Conservation (phyloP, 2,113 vertebrate species). For the Cardinalis cardinalis region DNA sequence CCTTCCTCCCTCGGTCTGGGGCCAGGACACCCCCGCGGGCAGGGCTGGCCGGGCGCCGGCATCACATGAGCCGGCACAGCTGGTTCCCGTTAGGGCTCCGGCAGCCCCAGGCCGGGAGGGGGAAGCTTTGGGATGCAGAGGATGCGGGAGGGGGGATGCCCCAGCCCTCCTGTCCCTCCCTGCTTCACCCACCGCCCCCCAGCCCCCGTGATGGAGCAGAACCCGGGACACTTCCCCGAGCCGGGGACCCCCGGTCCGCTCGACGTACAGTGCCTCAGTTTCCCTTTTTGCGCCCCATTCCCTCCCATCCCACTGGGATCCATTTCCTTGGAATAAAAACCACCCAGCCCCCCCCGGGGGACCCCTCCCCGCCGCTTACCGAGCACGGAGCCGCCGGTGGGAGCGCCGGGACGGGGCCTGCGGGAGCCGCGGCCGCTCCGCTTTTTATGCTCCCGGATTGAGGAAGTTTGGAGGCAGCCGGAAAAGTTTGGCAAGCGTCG, state of each 20-base stretch:
- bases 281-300: not conserved
- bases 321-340: rapidly evolving
- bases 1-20: rapidly evolving
- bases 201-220: rapidly evolving
- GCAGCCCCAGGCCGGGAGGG: not conserved
- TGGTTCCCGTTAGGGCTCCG: not conserved
- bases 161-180: not conserved
- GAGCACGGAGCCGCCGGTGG: not conserved
- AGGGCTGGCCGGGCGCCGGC: rapidly evolving
- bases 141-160: rapidly evolving
- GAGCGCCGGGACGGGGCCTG: not conserved
- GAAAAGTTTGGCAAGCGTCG: slow-evolving; percentile 19
- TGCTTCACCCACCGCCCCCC: rapidly evolving
- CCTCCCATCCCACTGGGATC: rapidly evolving
- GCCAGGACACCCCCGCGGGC: not conserved
- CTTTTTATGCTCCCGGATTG: slow-evolving; percentile 12
- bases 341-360: rapidly evolving
- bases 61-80: not conserved
- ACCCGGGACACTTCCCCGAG: rapidly evolving
- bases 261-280: not conserved
- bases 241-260: not conserved
- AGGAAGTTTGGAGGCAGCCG: slow-evolving; percentile 32
- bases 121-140: not conserved
- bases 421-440: not conserved
- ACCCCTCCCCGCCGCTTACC: not conserved